Conservation (phyloP, 2,888 invertebrate species). For the Nematopogon swammerdamellus region DNA sequence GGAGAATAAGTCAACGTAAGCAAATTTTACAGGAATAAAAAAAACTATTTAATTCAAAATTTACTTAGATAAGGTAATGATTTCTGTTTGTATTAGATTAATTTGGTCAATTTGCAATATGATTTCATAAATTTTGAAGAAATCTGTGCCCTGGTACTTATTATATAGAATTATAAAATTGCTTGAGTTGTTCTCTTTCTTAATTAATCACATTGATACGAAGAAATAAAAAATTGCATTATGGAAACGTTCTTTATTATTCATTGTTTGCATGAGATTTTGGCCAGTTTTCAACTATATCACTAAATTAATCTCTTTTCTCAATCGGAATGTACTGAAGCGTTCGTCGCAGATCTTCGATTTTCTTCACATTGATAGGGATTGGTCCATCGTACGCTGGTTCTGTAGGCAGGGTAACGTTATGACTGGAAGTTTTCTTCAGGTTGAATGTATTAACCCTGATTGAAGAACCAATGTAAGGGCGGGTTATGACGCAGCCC, state of each 20-base stretch:
- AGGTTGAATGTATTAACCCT: slow-evolving; percentile 1
- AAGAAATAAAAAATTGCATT: background rate
- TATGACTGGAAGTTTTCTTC: slow-evolving; percentile 1
- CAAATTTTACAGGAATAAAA: slow-evolving; percentile 1
- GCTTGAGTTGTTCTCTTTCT: background rate
- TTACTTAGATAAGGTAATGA: slow-evolving; percentile 1
- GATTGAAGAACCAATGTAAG: slow-evolving; percentile 1
- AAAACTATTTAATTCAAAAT: slow-evolving; percentile 1
- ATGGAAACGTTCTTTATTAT: background rate
- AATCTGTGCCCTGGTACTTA: slow-evolving; percentile 1
- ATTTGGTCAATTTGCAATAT: slow-evolving; percentile 1
- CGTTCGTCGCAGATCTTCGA: background rate
- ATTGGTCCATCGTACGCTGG: slow-evolving; percentile 1
- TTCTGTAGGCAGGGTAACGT: slow-evolving; percentile 1
- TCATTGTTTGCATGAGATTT: slow-evolving; percentile 1
- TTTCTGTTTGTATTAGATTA: slow-evolving; percentile 1
- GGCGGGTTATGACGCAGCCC: background rate
- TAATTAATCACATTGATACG: slow-evolving; percentile 1
- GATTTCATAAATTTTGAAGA: slow-evolving; percentile 1
- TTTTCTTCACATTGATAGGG: slow-evolving; percentile 1
- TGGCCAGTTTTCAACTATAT: slow-evolving; percentile 1
- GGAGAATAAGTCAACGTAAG: background rate
- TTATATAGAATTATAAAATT: slow-evolving; percentile 1
- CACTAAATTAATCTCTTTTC: background rate
- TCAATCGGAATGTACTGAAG: slow-evolving; percentile 1